These are phyloP conservation scores for Clarias batrachus DNA, from an alignment of 2,113 vertebrate species.

Conservation along the genomic window DNA sequence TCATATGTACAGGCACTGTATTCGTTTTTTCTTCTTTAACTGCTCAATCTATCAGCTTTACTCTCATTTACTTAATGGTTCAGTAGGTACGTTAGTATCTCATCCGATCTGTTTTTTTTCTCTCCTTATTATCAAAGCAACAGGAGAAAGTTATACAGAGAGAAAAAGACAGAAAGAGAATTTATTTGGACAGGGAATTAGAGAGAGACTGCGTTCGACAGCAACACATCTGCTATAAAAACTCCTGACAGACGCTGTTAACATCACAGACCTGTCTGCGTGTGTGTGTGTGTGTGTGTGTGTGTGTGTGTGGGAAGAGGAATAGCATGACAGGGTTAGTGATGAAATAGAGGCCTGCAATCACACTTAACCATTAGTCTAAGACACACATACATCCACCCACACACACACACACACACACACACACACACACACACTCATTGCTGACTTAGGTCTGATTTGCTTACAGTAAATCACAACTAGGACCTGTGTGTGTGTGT, in stretches of 20 bases:
- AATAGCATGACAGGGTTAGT: slow-evolving; percentile 15
- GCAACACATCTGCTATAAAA: slow-evolving; percentile 17
- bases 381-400: not conserved
- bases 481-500: not conserved
- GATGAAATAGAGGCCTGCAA: slow-evolving; percentile 15
- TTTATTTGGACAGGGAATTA: slow-evolving; percentile 14
- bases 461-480: slow-evolving; percentile 2
- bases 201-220: slow-evolving; percentile 26
- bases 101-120: not conserved
- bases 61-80: not conserved
- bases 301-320: slow-evolving; percentile 12
- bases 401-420: slow-evolving; percentile 12
- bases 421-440: not conserved
- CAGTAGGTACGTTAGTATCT: not conserved
- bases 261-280: slow-evolving; percentile 1
- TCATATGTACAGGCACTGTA: too few species aligned
- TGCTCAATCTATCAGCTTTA: not conserved
- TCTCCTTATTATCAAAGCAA: not conserved
- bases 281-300: slow-evolving; percentile 23
- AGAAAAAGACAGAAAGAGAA: not conserved
- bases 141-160: not conserved
- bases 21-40: too few species aligned
- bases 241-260: slow-evolving; percentile 3
- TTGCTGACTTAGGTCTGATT: slow-evolving; percentile 28
- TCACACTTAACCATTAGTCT: slow-evolving; percentile 19